Percentiles rank a stretch among this genome's conserved stretches.
These are phyloP conservation scores for Callinectes sapidus DNA, from an alignment of 2,888 invertebrate species.

Conservation along the genomic window DNA sequence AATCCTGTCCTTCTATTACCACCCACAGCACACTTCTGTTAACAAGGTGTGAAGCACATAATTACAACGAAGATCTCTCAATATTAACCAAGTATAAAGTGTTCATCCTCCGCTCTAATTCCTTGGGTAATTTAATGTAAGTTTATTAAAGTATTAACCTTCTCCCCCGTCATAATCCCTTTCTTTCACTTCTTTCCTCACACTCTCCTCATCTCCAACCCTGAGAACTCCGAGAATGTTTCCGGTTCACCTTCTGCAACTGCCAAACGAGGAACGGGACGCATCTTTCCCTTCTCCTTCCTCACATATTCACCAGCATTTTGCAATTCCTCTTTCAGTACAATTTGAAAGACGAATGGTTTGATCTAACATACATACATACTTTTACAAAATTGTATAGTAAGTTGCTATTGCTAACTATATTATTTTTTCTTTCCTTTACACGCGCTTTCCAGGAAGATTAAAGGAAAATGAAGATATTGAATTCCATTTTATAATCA, in stretches of 20 bases:
- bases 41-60: not conserved
- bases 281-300: not conserved
- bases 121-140: not conserved
- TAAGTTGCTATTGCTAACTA: not conserved
- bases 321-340: not conserved
- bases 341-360: not conserved
- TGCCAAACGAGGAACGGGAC: not conserved
- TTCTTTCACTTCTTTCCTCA: not conserved
- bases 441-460: not conserved
- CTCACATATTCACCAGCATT: not conserved
- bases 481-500: too few relatives aligned
- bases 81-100: not conserved
- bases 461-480: too few relatives aligned
- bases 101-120: not conserved
- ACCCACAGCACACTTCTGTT: not conserved
- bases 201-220: not conserved
- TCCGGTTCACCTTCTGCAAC: constrained; percentile 17
- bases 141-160: constrained; percentile 3
- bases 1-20: not conserved
- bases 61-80: constrained; percentile 1
- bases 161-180: not conserved
- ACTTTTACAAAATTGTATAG: not conserved
- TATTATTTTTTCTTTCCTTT: not conserved
- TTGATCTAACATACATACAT: not conserved
- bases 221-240: not conserved